Percentiles rank a stretch among this genome's conserved stretches.
These are phyloP conservation scores for Oreochromis aureus DNA, from an alignment of 2,113 vertebrate genomes.

Conservation along the genomic window DNA sequence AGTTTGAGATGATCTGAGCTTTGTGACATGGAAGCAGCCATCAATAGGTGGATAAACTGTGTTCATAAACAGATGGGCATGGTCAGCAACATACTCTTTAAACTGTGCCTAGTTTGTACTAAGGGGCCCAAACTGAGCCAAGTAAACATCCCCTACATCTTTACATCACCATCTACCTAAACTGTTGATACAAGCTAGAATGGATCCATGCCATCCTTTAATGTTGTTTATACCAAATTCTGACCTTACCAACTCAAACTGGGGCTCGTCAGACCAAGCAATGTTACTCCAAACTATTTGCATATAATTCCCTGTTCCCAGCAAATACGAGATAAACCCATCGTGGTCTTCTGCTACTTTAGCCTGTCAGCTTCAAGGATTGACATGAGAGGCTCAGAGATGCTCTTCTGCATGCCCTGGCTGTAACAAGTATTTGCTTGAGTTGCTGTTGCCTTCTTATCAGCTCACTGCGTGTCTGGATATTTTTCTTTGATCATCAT, in stretches of 20 bases:
- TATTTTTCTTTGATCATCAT: background rate
- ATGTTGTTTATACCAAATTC: background rate
- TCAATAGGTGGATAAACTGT: background rate
- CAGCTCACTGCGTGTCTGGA: rapidly evolving
- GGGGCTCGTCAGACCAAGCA: background rate
- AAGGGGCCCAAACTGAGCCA: background rate
- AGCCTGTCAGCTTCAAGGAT: background rate
- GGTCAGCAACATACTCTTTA: background rate
- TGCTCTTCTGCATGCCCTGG: background rate
- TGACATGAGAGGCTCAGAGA: background rate
- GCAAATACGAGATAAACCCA: background rate
- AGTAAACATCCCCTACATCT: background rate
- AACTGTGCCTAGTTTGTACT: background rate
- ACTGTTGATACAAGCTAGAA: background rate
- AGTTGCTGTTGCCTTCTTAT: background rate
- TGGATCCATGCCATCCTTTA: background rate
- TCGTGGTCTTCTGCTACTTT: background rate
- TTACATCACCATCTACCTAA: background rate
- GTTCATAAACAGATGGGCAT: background rate
- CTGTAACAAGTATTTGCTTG: background rate
- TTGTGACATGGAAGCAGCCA: background rate
- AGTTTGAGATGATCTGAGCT: background rate
- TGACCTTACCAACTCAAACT: background rate
- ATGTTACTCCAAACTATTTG: background rate
- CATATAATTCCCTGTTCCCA: background rate